Evolutionary conservation across 2,797 vertebrate species (phyloP), one percentile per base, ranked within the genome.

Genomic region (Pterois miles): DNA sequence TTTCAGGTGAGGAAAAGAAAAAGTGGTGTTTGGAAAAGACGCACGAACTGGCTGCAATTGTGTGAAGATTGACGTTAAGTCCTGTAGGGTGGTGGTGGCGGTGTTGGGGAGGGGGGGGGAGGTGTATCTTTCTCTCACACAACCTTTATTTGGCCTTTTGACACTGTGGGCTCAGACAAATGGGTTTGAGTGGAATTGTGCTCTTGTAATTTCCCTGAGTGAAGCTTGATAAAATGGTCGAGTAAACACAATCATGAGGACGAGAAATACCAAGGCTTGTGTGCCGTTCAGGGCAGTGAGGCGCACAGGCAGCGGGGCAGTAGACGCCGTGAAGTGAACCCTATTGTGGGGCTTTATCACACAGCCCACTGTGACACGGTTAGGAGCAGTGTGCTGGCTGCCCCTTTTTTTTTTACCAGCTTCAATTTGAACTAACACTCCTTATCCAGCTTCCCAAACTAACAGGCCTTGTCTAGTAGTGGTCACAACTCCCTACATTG

Each of bases 1-100:
- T 99, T 95, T 99, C 98, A 97, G 98, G 98, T 99, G 95, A 96
- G 54, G 8, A 18, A 27, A 8, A 5, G n/a, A 20, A 43, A 56
- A 86, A 86, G 70, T 86, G 40, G 0, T 11, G 9, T 65, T 81
- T 65, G n/a, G 14, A 48, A 71, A 76, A 76, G 64, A 63, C 67
- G 33, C 81, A 71, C 72, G 9, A 75, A 56, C 77, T 68, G 83
- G 40, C 71, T 83, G 65, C 74, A 70, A 73, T 86, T 85, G 71
- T 76, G 54, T 76, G 43, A n/a, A 70, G 76, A 70, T 84, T 68
- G 81, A 29, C 60, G 74, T 77, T 82, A 86, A 68, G 75, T 66
- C 65, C 59, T 81, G 78, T 68, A 76, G 87, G 82, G 83, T 83
- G 86, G 33, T 36, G 58, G n/a, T 12, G 25, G 52, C 8, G 46